Base-by-base conservation (phyloP, 2,113 vertebrate species). In the Ahaetulla prasina region DNA sequence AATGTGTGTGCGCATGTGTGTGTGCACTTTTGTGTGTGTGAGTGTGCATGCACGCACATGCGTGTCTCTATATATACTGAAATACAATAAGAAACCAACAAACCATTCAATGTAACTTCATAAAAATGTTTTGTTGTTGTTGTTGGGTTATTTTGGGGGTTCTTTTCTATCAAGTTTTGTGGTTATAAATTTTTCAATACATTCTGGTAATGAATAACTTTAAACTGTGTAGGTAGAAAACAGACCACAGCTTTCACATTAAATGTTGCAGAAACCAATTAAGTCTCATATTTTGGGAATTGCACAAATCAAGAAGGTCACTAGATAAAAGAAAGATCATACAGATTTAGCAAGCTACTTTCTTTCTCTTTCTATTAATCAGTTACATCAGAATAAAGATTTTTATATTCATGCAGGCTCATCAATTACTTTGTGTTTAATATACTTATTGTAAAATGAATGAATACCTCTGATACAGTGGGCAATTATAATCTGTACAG, bases 391-490 rank as follows among this genome's bases (percentile, higher is more conserved):
- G 94, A 94, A 0, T 52, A 89, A 63, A 96, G 89, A 27, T 45
- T n/a, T 53, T 39, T 84, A 93, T 74, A 85, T 9, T 89, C 4
- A 88, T 90, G 11, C 52, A 74, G 14, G 74, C 92, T 91, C 85
- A 86, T 39, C 12, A 60, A 8, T 5, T 92, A 55, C 95, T 89
- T 86, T 93, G 87, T 92, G 52, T n/a, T 85, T 91, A 7, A 88
- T 93, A 91, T 80, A 92, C 74, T 55, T 91, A 27, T 84, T 89
- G 12, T 63, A 94, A 88, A 96, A 91, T 95, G 88, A 93, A 87
- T 94, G n/a, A 5, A 90, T 94, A 91, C n/a, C 12, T 89, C 4
- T 52, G 94, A 60, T 90, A 39, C 87, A 93, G 93, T 68, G 60
- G 68, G 74, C 55, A 87, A 87, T 90, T 93, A 54, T 23, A 93